Base-by-base conservation (phyloP, 2,888 invertebrate species). In the Ferdinandea cuprea region DNA sequence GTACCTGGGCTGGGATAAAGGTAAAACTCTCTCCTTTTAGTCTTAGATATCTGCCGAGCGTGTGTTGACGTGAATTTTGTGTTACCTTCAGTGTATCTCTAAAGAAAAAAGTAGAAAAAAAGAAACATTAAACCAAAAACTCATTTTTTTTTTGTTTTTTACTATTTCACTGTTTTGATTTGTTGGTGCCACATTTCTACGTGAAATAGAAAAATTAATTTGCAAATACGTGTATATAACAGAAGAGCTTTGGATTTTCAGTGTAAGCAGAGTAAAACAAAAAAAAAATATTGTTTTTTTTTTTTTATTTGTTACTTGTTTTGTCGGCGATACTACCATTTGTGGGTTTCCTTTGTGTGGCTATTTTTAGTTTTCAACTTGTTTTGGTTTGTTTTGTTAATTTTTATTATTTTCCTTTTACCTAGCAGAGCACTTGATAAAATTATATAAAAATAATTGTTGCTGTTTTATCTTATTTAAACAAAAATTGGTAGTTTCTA, bases 11-110 rank as follows among this genome's bases (percentile, higher is more conserved):
- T 83, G 72, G 72, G 63, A 78, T 78, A 83, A 44, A 72, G 68
- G 78, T 63, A 80, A 85, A 77, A 85, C 84, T 86, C 86, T 86
- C 86, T 85, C 85, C 81, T 85, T 81, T 85, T 69, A 85, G 85
- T 85, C 81, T 83, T 79, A 78, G 81, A 85, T 85, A 73, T 81
- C 85, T 86, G 77, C 56, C 80, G 85, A 85, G 66, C 79, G 85
- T 83, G 85, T 76, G 73, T 78, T 85, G 85, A 85, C 85, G 85
- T 85, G 85, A 69, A 59, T 78, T 78, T 77, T 77, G 72, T 83
- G 78, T 78, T 68, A 63, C 63, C 46, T 52, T 44, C 46, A 77
- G 48, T 54, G 40, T 56, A 28, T 65, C 8, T 8, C 30, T 19
- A 6, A 19, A 5, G 5, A 58, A n/a, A 58, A 8, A 52, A 32